A percentile compares a stretch with the other conserved stretches of the same genome.
Evolutionary conservation across 2,888 invertebrate genomes (phyloP).

Genomic region (Seladonia tumulorum): DNA sequence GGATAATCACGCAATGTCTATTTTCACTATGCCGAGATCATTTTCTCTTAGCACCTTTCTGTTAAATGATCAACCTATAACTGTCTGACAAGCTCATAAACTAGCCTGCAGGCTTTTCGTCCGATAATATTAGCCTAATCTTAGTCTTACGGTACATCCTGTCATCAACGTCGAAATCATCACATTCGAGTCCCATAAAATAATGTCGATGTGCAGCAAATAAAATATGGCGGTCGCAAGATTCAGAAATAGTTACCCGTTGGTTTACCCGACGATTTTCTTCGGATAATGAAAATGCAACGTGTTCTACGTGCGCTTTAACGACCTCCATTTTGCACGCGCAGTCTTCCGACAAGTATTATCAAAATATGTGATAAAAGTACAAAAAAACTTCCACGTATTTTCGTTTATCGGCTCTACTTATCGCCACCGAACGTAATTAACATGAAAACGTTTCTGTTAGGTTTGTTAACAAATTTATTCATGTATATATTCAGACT

Average conservation of each 20-base stretch:
- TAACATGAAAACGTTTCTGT: neutral
- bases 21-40: neutral
- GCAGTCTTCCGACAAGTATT: neutral
- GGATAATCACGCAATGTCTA: neutral
- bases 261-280: neutral
- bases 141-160: neutral
- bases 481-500: too few species aligned
- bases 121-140: neutral
- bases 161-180: neutral
- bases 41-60: neutral
- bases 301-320: neutral
- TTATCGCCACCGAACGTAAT: neutral
- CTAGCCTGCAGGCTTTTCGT: neutral
- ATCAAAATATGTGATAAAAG: neutral
- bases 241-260: neutral
- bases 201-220: too few species aligned
- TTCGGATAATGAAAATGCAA: neutral
- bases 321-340: neutral
- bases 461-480: neutral
- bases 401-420: neutral
- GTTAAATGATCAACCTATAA: conserved; percentile 10
- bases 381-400: neutral
- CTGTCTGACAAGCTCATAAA: neutral
- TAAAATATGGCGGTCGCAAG: too few species aligned
- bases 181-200: neutral